Conservation (phyloP, 2,113 vertebrate species). For the Aythya baeri region DNA sequence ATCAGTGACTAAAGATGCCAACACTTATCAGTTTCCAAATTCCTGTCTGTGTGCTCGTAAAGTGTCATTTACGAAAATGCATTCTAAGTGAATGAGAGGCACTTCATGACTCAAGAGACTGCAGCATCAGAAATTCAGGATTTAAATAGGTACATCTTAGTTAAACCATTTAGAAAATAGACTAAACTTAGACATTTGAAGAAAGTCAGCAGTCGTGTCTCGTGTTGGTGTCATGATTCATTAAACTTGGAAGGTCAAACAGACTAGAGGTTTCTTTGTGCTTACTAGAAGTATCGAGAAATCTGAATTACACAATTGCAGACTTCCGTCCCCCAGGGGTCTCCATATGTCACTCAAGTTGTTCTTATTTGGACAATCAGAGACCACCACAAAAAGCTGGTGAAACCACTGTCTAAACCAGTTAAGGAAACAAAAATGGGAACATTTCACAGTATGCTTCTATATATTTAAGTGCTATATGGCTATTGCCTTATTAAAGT, state of each 20-base stretch:
- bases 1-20: neutral
- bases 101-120: neutral
- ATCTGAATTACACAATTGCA: neutral
- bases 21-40: neutral
- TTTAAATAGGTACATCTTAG: neutral
- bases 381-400: neutral
- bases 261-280: neutral
- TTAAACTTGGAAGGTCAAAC: neutral
- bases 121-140: neutral
- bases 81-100: neutral
- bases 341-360: neutral
- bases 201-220: neutral
- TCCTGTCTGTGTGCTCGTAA: neutral
- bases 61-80: neutral
- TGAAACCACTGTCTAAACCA: neutral
- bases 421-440: neutral
- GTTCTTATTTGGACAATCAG: neutral
- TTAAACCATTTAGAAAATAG: neutral
- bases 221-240: neutral
- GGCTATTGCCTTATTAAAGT: neutral
- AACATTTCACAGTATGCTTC: neutral
- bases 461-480: neutral
- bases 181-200: neutral
- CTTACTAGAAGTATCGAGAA: neutral
- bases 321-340: fast-evolving